Conservation (phyloP, 2,888 invertebrate species). For the Drosophila lacicola region DNA sequence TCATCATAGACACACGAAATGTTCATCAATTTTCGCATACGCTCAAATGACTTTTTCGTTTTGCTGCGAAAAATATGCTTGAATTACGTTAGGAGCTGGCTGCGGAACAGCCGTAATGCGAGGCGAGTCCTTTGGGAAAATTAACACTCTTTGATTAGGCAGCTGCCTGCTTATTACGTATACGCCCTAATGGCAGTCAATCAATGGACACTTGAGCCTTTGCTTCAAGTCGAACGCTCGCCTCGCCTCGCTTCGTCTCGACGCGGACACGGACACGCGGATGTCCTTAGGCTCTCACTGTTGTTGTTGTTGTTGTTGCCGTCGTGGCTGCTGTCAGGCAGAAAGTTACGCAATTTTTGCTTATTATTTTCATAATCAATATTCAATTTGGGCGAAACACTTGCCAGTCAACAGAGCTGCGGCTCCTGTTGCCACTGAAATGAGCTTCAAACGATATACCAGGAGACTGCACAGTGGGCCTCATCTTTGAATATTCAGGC, state of each 20-base stretch:
- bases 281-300: slow-evolving; percentile 27
- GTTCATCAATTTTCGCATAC: slow-evolving; percentile 57
- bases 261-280: slow-evolving; percentile 20
- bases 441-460: slow-evolving; percentile 65
- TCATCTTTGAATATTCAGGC: too few species aligned
- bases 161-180: slow-evolving; percentile 71
- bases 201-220: slow-evolving; percentile 79
- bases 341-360: slow-evolving; percentile 80
- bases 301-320: slow-evolving; percentile 22
- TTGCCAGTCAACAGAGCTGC: slow-evolving; percentile 61
- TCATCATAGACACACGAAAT: slow-evolving; percentile 48
- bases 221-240: slow-evolving; percentile 30
- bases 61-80: slow-evolving; percentile 55
- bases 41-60: slow-evolving; percentile 63
- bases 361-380: slow-evolving; percentile 82
- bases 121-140: slow-evolving; percentile 77
- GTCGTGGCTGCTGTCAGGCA: slow-evolving; percentile 68
- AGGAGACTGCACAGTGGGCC: slow-evolving; percentile 47
- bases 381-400: slow-evolving; percentile 80
- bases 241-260: not conserved
- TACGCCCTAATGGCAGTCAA: slow-evolving; percentile 81
- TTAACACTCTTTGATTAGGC: slow-evolving; percentile 81
- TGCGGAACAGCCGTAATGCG: slow-evolving; percentile 22
- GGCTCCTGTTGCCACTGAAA: slow-evolving; percentile 41
- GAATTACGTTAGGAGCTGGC: slow-evolving; percentile 14